Base-by-base conservation (phyloP, 2,113 vertebrate genomes). In the Chiloscyllium plagiosum region DNA sequence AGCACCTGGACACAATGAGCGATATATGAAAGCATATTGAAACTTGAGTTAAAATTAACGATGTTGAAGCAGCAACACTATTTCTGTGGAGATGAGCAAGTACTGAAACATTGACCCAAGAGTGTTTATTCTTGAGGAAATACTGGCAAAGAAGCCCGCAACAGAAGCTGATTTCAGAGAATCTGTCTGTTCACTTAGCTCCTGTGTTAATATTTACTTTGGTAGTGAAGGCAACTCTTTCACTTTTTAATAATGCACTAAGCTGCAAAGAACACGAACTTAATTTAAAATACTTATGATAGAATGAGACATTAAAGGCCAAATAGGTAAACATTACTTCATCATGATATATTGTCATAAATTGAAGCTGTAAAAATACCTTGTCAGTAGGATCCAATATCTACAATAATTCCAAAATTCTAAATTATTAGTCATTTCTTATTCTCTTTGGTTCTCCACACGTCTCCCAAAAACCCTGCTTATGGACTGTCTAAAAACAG, bases 171-270 rank as follows among this genome's bases (percentile, higher is more conserved):
- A 52, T 20, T 92, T 92, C 29, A 92, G 61, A 83, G n/a, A 37
- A 83, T 83, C 78, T n/a, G 78, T 80, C n/a, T 80, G n/a, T 83
- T n/a, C 15, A 20, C n/a, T 92, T 92, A 65, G 33, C 89, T 65
- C 19, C 24, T 29, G 86, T 61, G 86, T 61, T 26, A 90, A 90
- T 90, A 90, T 90, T 90, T 90, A 26, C 50, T 90, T 90, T 61
- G 52, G 87, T 52, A n/a, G 52, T 17, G 29, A 61, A 33, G 52
- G 61, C 24, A 90, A 26, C 47, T 22, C 52, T n/a, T 90, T 24
- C 22, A 90, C 26, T 29, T 90, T 90, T 61, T 61, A 15, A 90
- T 90, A 90, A 90, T 90, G 3, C 52, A 65, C 2, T 52, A 90
- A 56, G 52, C 52, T 90, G 87, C 52, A 83, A 29, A 52, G 3